Base-by-base conservation (phyloP, 1,140 invertebrate species). In the Drosophila lacteicornis region DNA sequence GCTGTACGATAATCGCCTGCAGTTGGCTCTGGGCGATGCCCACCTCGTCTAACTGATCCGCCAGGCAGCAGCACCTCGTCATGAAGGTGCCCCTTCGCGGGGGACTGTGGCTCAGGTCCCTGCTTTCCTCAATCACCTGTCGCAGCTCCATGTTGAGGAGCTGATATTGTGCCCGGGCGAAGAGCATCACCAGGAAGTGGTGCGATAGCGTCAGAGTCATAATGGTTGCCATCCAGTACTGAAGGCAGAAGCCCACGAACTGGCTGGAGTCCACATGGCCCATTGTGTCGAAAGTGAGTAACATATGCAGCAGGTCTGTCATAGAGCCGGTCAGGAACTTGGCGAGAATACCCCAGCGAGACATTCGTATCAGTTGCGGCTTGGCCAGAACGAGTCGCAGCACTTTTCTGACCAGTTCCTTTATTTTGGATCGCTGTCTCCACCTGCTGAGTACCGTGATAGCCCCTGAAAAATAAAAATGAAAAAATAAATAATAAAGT, bases 11-110 rank as follows among this genome's bases (percentile, higher is more conserved):
- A 17, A 58, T 38, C 0, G 46, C 38, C 4, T 75, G 60, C 3
- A 76, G 17, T 6, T 51, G 15, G 0, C 11, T 43, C 9, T 65
- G 74, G 1, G 25, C 12, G 6, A 22, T 42, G 11, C 46, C 45
- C 17, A 76, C 19, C 0, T 25, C 15, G 4, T 75, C 74, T 33
- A 76, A n/a, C 6, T 19, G 33, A 58, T 76, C 74, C 3, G 74
- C 30, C 2, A 76, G 17, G 9, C 2, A 7, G 9, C 74, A 76
- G 7, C 74, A 76, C 22, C 40, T 58, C 9, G 59, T 58, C 60
- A 76, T 51, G 22, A 76, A 58, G 7, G 27, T 42, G 4, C 68
- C 71, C 1, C 11, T 19, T 4, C 58, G 40, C 2, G 5, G 17
- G 0, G 43, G 22, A 8, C n/a, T 11, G 3, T 19, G 6, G 15